Conservation (phyloP, 2,113 vertebrate species). For the Prunella himalayana region DNA sequence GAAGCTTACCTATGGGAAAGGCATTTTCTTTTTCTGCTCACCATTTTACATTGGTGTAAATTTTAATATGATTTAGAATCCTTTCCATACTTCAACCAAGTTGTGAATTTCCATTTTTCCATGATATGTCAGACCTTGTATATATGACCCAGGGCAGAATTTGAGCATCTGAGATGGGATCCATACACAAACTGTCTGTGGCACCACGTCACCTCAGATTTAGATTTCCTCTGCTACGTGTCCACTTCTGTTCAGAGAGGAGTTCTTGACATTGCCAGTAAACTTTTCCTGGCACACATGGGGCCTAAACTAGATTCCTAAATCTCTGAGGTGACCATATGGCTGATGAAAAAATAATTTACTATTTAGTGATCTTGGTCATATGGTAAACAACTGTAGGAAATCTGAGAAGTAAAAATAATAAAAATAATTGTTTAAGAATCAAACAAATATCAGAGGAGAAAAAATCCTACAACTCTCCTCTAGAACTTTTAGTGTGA, state of each 20-base stretch:
- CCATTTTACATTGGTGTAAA: not conserved
- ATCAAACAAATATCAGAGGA: not conserved
- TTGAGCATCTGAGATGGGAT: not conserved
- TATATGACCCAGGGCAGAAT: not conserved
- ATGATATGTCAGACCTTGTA: not conserved
- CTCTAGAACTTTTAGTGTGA: not conserved
- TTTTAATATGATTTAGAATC: not conserved
- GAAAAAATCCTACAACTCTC: not conserved
- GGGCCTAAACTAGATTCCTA: slow-evolving; percentile 36
- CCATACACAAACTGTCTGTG: not conserved
- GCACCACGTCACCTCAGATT: not conserved
- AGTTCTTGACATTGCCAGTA: slow-evolving; percentile 59
- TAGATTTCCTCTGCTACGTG: not conserved
- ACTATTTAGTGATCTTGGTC: slow-evolving; percentile 58
- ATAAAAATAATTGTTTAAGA: not conserved
- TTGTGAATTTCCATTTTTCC: not conserved
- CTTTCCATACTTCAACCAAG: not conserved
- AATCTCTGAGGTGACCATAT: slow-evolving; percentile 68
- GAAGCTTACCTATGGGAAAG: not conserved
- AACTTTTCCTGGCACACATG: slow-evolving; percentile 63
- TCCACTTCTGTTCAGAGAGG: slow-evolving; percentile 15
- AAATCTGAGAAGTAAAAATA: not conserved
- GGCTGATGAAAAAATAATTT: slow-evolving; percentile 46
- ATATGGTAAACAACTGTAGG: slow-evolving; percentile 16
- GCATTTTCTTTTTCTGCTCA: not conserved